phyloP scores from a whole-genome alignment of 2,113 vertebrate genomes.

The Todiramphus chloris region DNA sequence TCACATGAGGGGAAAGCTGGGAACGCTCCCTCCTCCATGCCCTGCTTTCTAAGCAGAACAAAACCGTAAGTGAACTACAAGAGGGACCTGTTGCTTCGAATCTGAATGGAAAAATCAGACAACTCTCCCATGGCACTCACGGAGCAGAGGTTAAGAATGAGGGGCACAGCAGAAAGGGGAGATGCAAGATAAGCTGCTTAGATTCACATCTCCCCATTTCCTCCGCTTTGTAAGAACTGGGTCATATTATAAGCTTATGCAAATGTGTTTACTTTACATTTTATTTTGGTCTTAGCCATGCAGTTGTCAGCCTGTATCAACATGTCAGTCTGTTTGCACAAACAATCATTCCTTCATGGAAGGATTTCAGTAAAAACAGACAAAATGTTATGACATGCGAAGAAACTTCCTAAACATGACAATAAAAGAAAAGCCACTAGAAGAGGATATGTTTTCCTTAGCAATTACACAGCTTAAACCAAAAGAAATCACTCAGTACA shows the following conservation, averaged over 20 bases:
- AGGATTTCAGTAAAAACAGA: slow-evolving; percentile 73
- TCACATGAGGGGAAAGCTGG: slow-evolving; percentile 13
- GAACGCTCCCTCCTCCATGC: neutral
- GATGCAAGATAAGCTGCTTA: slow-evolving; percentile 52
- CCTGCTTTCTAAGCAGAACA: slow-evolving; percentile 29
- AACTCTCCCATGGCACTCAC: slow-evolving; percentile 47
- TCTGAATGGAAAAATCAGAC: slow-evolving; percentile 62
- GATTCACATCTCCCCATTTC: slow-evolving; percentile 57
- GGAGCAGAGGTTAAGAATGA: slow-evolving; percentile 53
- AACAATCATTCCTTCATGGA: slow-evolving; percentile 69
- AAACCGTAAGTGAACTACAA: neutral
- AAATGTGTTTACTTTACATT: slow-evolving; percentile 79
- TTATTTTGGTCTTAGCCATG: slow-evolving; percentile 63
- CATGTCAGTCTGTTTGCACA: slow-evolving; percentile 73
- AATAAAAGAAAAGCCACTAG: slow-evolving; percentile 48
- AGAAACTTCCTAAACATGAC: slow-evolving; percentile 52
- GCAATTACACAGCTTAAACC: slow-evolving; percentile 32
- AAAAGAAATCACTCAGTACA: slow-evolving; percentile 21
- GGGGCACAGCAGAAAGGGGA: slow-evolving; percentile 36
- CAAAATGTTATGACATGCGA: slow-evolving; percentile 75
- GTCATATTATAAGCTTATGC: slow-evolving; percentile 68
- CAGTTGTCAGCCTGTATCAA: slow-evolving; percentile 74
- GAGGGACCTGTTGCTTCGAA: slow-evolving; percentile 58
- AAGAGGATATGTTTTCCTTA: slow-evolving; percentile 56
- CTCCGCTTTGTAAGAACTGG: neutral